A percentile compares a stretch with the other conserved stretches of the same genome.
These are phyloP conservation scores for Caenorhabditis panamensis DNA, from an alignment of 2,888 invertebrate genomes.

Conservation along the genomic window DNA sequence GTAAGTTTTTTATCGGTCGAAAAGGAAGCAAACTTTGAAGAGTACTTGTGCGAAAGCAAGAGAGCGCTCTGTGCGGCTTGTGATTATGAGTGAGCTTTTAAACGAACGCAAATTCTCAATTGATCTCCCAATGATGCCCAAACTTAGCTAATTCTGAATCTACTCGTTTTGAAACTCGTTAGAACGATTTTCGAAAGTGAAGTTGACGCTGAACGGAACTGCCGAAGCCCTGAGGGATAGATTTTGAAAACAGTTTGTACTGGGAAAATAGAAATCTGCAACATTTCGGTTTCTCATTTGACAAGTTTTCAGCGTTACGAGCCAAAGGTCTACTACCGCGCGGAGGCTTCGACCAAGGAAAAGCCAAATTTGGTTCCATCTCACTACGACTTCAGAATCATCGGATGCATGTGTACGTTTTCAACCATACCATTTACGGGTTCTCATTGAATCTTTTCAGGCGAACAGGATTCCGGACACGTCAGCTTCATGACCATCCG, in stretches of 20 bases:
- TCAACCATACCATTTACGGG: not conserved
- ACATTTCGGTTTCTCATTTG: not conserved
- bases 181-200: not conserved
- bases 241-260: not conserved
- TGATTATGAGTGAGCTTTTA: no score
- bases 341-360: slow-evolving; percentile 87
- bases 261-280: not conserved
- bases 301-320: slow-evolving; percentile 78
- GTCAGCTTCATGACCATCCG: slow-evolving; percentile 97
- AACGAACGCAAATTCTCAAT: not conserved
- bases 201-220: slow-evolving; percentile 28
- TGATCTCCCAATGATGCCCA: slow-evolving; percentile 33
- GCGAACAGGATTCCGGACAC: slow-evolving; percentile 91
- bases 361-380: slow-evolving; percentile 93
- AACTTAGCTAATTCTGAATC: slow-evolving; percentile 55
- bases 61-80: no score
- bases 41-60: no score
- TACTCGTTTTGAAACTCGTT: not conserved
- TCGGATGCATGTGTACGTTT: slow-evolving; percentile 91
- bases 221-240: slow-evolving; percentile 49
- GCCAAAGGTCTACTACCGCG: slow-evolving; percentile 81
- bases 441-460: slow-evolving; percentile 74
- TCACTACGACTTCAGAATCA: slow-evolving; percentile 90
- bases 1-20: slow-evolving; percentile 82
- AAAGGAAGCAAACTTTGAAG: not conserved